Evolutionary conservation across 2,113 vertebrate species (phyloP).

Genomic region (Zapus hudsonius): DNA sequence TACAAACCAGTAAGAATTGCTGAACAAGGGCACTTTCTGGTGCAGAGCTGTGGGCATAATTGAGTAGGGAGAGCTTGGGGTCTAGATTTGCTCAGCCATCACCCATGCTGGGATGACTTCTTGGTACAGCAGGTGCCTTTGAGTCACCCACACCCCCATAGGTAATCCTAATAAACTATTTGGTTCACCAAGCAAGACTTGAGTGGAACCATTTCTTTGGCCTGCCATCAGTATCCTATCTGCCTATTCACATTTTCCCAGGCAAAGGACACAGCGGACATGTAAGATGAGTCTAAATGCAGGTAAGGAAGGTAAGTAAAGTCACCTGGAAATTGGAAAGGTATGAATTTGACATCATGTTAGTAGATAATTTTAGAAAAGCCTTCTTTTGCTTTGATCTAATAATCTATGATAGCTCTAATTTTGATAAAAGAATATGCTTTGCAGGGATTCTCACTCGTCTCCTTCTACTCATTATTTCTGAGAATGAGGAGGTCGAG

Average conservation of each 20-base stretch:
- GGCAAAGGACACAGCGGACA: not conserved
- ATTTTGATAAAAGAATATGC: not conserved
- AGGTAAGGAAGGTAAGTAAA: too few species aligned
- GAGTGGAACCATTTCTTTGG: too few species aligned
- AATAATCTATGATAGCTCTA: not conserved
- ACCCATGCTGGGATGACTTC: not conserved
- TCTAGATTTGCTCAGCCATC: not conserved
- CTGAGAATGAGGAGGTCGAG: not conserved
- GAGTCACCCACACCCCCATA: not conserved
- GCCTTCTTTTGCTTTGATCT: not conserved
- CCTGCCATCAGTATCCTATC: not conserved
- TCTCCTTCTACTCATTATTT: not conserved
- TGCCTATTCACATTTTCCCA: not conserved
- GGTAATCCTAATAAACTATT: not conserved
- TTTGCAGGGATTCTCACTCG: not conserved
- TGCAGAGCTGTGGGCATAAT: not conserved
- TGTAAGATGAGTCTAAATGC: not conserved
- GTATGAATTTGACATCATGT: not conserved
- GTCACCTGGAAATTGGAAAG: too few species aligned
- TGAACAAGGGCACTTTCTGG: not conserved
- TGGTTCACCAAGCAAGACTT: too few species aligned
- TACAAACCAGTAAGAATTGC: not conserved
- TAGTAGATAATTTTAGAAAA: not conserved
- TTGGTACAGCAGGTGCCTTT: not conserved
- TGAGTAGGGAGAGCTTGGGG: not conserved